phyloP scores from a whole-genome alignment of 2,113 vertebrate genomes.

The Sorex araneus region DNA sequence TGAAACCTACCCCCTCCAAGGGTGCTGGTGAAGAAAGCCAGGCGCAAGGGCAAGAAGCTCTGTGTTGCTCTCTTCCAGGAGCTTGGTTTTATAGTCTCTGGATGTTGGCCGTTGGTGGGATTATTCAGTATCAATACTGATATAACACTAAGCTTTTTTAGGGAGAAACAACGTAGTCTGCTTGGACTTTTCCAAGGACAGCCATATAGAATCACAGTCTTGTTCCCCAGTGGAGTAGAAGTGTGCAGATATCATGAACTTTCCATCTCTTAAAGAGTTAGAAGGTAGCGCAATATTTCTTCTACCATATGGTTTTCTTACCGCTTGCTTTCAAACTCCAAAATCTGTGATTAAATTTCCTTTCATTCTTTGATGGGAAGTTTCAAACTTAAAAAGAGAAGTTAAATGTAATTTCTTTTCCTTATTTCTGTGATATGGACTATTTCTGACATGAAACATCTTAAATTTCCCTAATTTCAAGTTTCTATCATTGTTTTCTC shows the following conservation, averaged over 20 bases:
- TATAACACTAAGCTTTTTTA: neutral
- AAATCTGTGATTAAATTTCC: slow-evolving; percentile 8
- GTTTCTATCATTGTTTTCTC: slow-evolving; percentile 58
- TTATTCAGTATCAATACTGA: too few species aligned
- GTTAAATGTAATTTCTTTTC: neutral
- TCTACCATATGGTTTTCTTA: neutral
- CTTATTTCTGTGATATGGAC: neutral
- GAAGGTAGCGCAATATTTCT: neutral
- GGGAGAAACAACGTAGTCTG: neutral
- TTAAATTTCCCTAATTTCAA: slow-evolving; percentile 11
- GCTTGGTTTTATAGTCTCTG: too few species aligned
- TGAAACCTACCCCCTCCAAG: too few species aligned
- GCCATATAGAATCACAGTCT: neutral
- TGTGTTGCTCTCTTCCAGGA: too few species aligned
- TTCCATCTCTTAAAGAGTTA: neutral
- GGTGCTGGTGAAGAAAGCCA: too few species aligned
- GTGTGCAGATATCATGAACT: neutral
- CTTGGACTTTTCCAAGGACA: neutral
- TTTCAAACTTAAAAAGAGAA: slow-evolving; percentile 56
- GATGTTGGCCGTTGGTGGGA: too few species aligned
- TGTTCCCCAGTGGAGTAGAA: neutral
- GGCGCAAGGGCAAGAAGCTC: too few species aligned
- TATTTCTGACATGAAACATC: slow-evolving; percentile 24
- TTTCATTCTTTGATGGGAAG: slow-evolving; percentile 48
- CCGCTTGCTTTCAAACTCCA: neutral